Evolutionary conservation across 2,113 vertebrate genomes (phyloP).

Genomic region (Chascanopsetta lugubris): DNA sequence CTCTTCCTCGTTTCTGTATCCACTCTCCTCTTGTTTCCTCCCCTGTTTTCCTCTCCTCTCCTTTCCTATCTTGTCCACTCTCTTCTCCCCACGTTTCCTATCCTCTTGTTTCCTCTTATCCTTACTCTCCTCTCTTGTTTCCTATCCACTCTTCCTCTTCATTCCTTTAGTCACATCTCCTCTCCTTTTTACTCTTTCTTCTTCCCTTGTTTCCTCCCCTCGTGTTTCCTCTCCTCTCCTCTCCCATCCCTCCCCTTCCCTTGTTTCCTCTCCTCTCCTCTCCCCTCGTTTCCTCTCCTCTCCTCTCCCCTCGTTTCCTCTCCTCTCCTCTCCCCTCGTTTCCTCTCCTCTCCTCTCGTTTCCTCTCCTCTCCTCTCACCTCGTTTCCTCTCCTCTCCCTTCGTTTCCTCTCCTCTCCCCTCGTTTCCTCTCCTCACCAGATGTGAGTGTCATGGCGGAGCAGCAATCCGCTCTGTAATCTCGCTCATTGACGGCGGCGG

Average conservation of each 20-base stretch:
- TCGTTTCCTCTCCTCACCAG: conserved; percentile 74
- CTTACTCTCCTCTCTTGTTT: too few species aligned
- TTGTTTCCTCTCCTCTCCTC: conserved; percentile 5
- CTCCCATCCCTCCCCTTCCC: too few species aligned
- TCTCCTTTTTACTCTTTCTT: conserved; percentile 18
- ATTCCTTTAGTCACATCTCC: conserved; percentile 27
- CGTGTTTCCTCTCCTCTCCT: conserved; percentile 33
- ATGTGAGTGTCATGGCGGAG: conserved; percentile 73
- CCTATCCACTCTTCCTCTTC: conserved; percentile 68
- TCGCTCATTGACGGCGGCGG: conserved; percentile 74
- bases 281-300: too few species aligned
- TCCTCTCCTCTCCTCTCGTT: conserved; percentile 5
- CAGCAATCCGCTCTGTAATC: conserved; percentile 77
- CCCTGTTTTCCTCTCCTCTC: conserved; percentile 15
- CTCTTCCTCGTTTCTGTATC: too few species aligned
- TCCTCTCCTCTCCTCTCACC: conserved; percentile 42
- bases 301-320: conserved; percentile 53
- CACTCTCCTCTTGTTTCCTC: too few species aligned
- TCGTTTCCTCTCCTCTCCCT: too few species aligned
- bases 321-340: too few species aligned
- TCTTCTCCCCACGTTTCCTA: conserved; percentile 56
- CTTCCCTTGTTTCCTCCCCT: conserved; percentile 65
- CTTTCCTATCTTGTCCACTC: conserved; percentile 43
- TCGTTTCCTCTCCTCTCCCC: conserved; percentile 31
- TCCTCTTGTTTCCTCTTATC: too few species aligned